Base-by-base conservation (phyloP, 2,797 vertebrate species). In the Natrix natrix region DNA sequence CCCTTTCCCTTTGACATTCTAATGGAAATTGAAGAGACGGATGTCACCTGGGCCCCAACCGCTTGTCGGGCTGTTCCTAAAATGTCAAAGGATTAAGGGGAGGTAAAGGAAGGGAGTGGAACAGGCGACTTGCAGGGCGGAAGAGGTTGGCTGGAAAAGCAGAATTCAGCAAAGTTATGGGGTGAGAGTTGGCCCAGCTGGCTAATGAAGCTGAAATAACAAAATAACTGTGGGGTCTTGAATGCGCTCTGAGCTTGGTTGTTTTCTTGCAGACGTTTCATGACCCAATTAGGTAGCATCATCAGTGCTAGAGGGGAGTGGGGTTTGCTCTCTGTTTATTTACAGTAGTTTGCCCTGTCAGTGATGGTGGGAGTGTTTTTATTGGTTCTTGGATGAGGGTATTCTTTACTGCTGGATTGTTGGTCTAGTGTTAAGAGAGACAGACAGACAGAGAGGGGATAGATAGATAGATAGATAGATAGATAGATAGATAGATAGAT, bases 1-100 rank as follows among this genome's bases (percentile, higher is more conserved):
- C 48, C 48, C 10, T 32, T 0, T 4, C 1, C 0, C 14, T 93
- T 95, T 97, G 95, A 97, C 97, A 97, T 94, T 97, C 96, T 97
- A 96, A 94, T 95, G 97, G 97, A 97, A 97, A 97, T 97, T 96
- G 95, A 97, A 96, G 94, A 95, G 92, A 93, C 92, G 94, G 63
- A 87, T 90, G 86, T 97, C 96, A 94, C 93, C 93, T 94, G 93
- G 95, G 93, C 93, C 95, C 95, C 37, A 96, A 96, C 94, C 48
- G 69, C 83, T 91, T 89, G 90, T 86, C 24, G 54, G 74, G 74
- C 55, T 66, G 91, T 87, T 89, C 90, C 95, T 94, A 93, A 96
- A 96, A 96, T 60, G 87, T 88, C 87, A 88, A 93, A 93, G 96
- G 94, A 92, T 60, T 88, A 43, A 87, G 20, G 20, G 56, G 20